Evolutionary conservation across 2,113 vertebrate genomes (phyloP).

Genomic region (Oryzias curvinotus): DNA sequence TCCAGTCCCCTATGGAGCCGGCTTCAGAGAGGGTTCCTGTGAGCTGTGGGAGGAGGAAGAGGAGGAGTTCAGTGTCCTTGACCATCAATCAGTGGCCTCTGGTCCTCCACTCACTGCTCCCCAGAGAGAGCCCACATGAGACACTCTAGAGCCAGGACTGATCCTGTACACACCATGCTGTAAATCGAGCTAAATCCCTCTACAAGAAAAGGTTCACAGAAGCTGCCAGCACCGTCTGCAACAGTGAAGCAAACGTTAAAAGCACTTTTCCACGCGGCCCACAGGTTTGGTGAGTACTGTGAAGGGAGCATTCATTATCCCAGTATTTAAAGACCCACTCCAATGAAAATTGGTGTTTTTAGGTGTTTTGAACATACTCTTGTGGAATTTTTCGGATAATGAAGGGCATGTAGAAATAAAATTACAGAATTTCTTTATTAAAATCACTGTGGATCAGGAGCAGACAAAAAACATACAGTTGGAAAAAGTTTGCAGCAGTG

Average conservation of each 20-base stretch:
- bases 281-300: conserved; percentile 1
- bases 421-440: too few species aligned
- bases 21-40: conserved; percentile 60
- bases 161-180: conserved; percentile 50
- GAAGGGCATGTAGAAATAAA: too few species aligned
- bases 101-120: conserved; percentile 56
- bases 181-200: conserved; percentile 56
- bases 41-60: conserved; percentile 33
- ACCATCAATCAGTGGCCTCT: conserved; percentile 78
- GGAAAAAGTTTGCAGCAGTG: too few species aligned
- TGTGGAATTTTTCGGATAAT: too few species aligned
- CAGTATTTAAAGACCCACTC: too few species aligned
- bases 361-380: too few species aligned
- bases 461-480: too few species aligned
- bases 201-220: conserved; percentile 46
- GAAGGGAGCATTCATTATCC: neutral
- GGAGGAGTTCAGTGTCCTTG: conserved; percentile 75
- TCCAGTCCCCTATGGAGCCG: conserved; percentile 50
- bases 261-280: neutral
- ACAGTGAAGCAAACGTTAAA: conserved; percentile 14
- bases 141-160: conserved; percentile 60
- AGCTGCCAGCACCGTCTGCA: conserved; percentile 42
- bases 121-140: conserved; percentile 58
- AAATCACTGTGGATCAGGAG: too few species aligned
- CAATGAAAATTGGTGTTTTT: too few species aligned